These are phyloP conservation scores for Gymnoscelis rufifasciata DNA, from an alignment of 2,888 invertebrate species.

Conservation along the genomic window DNA sequence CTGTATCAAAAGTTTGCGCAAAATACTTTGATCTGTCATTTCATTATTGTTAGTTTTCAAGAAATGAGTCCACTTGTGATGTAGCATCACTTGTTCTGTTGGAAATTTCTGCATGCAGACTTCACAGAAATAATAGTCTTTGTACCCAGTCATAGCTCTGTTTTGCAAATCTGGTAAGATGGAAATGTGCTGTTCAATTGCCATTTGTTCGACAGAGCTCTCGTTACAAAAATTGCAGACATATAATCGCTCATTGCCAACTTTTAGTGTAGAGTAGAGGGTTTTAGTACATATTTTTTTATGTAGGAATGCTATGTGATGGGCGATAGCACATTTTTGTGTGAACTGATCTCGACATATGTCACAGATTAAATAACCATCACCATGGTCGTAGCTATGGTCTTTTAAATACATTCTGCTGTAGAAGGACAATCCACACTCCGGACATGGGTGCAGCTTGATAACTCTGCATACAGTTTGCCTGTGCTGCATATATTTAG, in stretches of 20 bases:
- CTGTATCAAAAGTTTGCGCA: no score
- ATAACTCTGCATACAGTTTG: constrained; percentile 43
- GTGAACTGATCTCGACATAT: constrained; percentile 60
- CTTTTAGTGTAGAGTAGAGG: constrained; percentile 43
- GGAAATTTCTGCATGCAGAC: constrained; percentile 57
- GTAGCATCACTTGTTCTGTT: constrained; percentile 55
- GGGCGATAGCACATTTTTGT: constrained; percentile 51
- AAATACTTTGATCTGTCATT: not conserved
- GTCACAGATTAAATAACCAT: constrained; percentile 49
- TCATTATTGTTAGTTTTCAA: constrained; percentile 49
- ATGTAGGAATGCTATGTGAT: constrained; percentile 58
- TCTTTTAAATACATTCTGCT: constrained; percentile 62
- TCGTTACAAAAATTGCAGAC: constrained; percentile 61
- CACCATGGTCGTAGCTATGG: constrained; percentile 55
- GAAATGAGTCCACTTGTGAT: constrained; percentile 67
- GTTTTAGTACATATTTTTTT: constrained; percentile 40
- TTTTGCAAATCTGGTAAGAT: constrained; percentile 54
- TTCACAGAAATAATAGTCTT: constrained; percentile 62
- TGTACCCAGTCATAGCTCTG: constrained; percentile 52
- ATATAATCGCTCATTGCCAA: constrained; percentile 47
- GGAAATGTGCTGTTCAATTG: constrained; percentile 47
- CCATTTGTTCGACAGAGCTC: constrained; percentile 46
- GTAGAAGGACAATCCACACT: constrained; percentile 46
- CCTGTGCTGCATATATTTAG: constrained; percentile 46
- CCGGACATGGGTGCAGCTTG: constrained; percentile 52